Evolutionary conservation across 2,888 invertebrate species (phyloP), one percentile per base, ranked within the genome.

Genomic region (Hesperia comma): DNA sequence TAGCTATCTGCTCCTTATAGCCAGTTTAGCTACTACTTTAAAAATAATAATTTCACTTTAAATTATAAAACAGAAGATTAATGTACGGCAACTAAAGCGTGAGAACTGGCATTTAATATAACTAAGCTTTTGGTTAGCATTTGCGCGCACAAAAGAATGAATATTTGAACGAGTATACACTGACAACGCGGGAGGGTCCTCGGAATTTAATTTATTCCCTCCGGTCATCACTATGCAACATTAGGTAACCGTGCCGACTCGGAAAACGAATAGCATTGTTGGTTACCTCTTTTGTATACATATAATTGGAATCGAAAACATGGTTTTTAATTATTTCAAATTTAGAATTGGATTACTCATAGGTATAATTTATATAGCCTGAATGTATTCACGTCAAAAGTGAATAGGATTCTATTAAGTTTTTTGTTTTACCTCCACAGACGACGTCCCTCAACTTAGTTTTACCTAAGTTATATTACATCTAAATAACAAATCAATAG

Each of bases 201-300:
- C 75, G 70, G 72, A 73, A 74, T 72, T 76, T 81, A 77, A 83
- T 81, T 77, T 80, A 81, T 81, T 79, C 77, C 72, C 72, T 74
- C 73, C 75, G 78, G 75, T 72, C 73, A 74, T 74, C 73, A 74
- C 72, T 70, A 74, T 72, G 78, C 74, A 73, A 78, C 79, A 80
- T 81, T 80, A 79, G 74, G 62, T 73, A 71, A 70, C 70, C 54
- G 51, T 51, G 57, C 57, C 57, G 40, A 49, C 40, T 21, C 61
- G 56, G 53, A 56, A 49, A 63, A 62, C 69, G 69, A 68, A 71
- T 40, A 40, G 12, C 17, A 21, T 56, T 41, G 41, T 41, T 41
- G 41, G 41, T 41, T 26, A 19, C 2, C 40, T 56, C 54, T 55
- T 33, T 55, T 37, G 12, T 37, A 55, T 43, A 15, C 10, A 14